Conservation (phyloP, 2,113 vertebrate species). For the Cynoglossus semilaevis region DNA sequence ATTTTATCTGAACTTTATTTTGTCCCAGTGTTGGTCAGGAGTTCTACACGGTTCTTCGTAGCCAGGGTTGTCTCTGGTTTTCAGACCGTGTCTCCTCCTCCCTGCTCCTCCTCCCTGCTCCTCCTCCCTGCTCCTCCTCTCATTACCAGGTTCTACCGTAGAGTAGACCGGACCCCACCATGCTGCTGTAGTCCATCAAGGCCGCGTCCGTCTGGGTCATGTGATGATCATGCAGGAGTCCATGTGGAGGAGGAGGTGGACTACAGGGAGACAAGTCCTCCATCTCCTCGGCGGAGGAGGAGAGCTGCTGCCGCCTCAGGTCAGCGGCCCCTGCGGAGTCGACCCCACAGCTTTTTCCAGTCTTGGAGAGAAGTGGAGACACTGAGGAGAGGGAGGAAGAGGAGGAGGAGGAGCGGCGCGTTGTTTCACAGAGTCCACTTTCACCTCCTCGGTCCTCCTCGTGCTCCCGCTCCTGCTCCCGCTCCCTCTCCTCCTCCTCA, state of each 20-base stretch:
- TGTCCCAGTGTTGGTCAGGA: too few relatives aligned
- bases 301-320: conserved; percentile 62
- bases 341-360: conserved; percentile 78
- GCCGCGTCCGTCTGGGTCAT: conserved; percentile 82
- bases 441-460: not conserved
- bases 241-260: conserved; percentile 63
- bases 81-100: not conserved
- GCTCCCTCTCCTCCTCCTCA: conserved; percentile 58
- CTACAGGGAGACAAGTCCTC: conserved; percentile 82
- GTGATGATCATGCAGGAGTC: conserved; percentile 76
- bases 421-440: conserved; percentile 53
- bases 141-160: conserved; percentile 92
- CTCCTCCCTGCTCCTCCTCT: not conserved
- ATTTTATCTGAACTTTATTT: too few relatives aligned
- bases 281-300: conserved; percentile 77
- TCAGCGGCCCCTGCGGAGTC: conserved; percentile 27
- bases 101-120: not conserved
- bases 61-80: not conserved
- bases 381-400: too few relatives aligned
- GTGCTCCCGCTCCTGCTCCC: too few relatives aligned
- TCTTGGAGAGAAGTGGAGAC: conserved; percentile 77
- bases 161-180: conserved; percentile 85
- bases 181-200: conserved; percentile 82
- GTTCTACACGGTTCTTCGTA: too few relatives aligned
- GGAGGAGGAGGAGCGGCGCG: conserved; percentile 80